These are phyloP conservation scores for Chymomyza amoena DNA, from an alignment of 2,888 invertebrate genomes.

Conservation along the genomic window DNA sequence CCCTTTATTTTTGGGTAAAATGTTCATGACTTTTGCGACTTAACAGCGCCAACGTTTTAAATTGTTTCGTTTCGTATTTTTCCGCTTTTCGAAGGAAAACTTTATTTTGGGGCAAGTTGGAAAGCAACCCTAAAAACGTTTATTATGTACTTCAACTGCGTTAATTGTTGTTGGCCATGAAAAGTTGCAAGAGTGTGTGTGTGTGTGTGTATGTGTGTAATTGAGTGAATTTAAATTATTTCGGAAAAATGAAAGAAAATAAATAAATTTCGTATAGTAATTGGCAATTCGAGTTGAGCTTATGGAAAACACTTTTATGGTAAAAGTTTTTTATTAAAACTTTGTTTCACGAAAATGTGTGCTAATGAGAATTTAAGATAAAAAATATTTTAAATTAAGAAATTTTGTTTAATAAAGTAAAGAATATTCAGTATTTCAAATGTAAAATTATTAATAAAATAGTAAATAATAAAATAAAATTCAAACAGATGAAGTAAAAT, in stretches of 20 bases:
- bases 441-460: no score
- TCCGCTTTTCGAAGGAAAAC: background rate
- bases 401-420: no score
- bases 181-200: slow-evolving; percentile 26
- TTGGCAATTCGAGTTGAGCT: background rate
- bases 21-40: background rate
- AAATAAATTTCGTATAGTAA: background rate
- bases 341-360: no score
- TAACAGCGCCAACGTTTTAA: background rate
- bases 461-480: no score
- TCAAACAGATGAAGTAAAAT: no score
- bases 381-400: no score
- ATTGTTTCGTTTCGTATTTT: background rate
- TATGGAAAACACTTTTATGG: background rate
- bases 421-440: no score
- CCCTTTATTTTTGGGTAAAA: slow-evolving; percentile 15
- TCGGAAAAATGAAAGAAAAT: slow-evolving; percentile 5
- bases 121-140: slow-evolving; percentile 44
- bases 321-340: no score
- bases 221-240: slow-evolving; percentile 7
- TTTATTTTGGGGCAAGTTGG: background rate
- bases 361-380: no score
- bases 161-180: slow-evolving; percentile 73
- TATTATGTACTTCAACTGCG: slow-evolving; percentile 37
- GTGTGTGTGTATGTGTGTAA: background rate